Evolutionary conservation across 2,888 invertebrate genomes (phyloP), one percentile per base, ranked within the genome.

Genomic region (Ommatoiulus sabulosus): DNA sequence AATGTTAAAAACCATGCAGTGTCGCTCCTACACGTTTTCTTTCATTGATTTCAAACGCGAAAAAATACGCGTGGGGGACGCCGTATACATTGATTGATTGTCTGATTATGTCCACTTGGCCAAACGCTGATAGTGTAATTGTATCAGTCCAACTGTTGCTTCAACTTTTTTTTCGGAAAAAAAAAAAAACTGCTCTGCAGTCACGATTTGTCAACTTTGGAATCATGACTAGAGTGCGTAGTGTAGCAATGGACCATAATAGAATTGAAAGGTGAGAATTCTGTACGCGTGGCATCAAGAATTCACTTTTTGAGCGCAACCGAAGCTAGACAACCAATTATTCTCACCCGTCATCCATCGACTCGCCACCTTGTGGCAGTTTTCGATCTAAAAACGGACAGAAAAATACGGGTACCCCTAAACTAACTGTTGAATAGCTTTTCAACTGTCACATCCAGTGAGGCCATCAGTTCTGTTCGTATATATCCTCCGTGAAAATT

Each of bases 61-160:
- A 72, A 24, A 24, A 24, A 24, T 24, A 72, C 24, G 72, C 10
- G 72, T 72, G 72, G 72, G 72, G 35, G 35, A 35, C 72, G 8
- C 24, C 24, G 72, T 24, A n/a, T n/a, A 24, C 72, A n/a, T 72
- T 72, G 72, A 72, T 72, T 72, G 72, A 72, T 72, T 72, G 72
- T 72, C 72, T 24, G 72, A 72, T 72, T 72, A 3, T n/a, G 24
- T 72, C 72, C 72, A 72, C 72, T 72, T 72, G 72, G n/a, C 72
- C 72, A n/a, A 72, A 24, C 24, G 24, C 24, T n/a, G 72, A 72
- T 72, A 72, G n/a, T 72, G 72, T 72, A 72, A 72, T 72, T 72
- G 72, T 72, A 72, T 24, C 72, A 72, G 10, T 52, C 72, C 72
- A 72, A 72, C 72, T 72, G 72, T 72, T 72, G 72, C 72, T 72